Conservation (phyloP, 2,888 invertebrate genomes). For the Boloria euphrosyne region DNA sequence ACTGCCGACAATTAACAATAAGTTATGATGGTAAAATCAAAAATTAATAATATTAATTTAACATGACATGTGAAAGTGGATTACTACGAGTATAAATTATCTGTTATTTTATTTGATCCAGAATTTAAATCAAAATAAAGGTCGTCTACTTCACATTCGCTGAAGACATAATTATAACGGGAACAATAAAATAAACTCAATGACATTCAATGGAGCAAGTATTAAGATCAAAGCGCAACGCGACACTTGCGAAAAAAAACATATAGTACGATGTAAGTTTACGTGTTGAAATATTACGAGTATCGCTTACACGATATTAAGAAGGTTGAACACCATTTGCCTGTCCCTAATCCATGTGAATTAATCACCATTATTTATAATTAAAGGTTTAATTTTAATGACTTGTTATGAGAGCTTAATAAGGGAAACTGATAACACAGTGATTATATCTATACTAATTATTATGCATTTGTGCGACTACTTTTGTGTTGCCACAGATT, state of each 20-base stretch:
- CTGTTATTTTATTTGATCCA: conserved; percentile 12
- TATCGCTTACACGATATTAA: conserved; percentile 24
- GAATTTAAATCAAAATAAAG: conserved; percentile 20
- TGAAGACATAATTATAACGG: conserved; percentile 25
- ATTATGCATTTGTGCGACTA: neutral
- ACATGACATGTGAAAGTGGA: conserved; percentile 14
- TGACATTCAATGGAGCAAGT: conserved; percentile 26
- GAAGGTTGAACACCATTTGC: conserved; percentile 27
- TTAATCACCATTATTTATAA: conserved; percentile 19
- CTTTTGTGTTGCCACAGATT: neutral
- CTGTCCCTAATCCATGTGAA: conserved; percentile 26
- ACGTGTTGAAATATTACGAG: conserved; percentile 25
- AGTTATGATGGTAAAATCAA: no score
- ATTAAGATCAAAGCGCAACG: conserved; percentile 23
- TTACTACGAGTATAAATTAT: neutral
- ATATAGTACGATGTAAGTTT: conserved; percentile 10
- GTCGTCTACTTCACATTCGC: conserved; percentile 28
- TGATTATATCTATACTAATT: conserved; percentile 6
- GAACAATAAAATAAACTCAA: conserved; percentile 33
- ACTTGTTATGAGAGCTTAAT: conserved; percentile 5
- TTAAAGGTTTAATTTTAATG: conserved; percentile 12
- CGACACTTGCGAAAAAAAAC: conserved; percentile 13
- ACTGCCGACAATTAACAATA: no score
- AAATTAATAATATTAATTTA: neutral
- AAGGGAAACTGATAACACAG: conserved; percentile 8